Percentiles rank a stretch among this genome's conserved stretches.
These are phyloP conservation scores for Semnopithecus entellus DNA, from an alignment of 2,113 vertebrate genomes.

Conservation along the genomic window DNA sequence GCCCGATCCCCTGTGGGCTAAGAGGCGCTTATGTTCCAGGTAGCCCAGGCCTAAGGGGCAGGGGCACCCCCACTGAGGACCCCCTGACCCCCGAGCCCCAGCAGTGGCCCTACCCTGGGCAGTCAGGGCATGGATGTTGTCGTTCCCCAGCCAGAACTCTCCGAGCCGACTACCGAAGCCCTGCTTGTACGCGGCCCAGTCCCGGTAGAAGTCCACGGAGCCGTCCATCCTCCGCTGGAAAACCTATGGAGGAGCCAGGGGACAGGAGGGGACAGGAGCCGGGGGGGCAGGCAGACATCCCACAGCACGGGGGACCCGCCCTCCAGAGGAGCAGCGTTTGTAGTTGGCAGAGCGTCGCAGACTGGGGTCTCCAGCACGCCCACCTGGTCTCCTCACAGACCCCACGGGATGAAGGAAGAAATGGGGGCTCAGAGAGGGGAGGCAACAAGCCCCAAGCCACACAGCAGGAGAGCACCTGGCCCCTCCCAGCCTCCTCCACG, in stretches of 20 bases:
- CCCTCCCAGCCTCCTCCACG: rapidly evolving
- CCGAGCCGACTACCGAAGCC: slow-evolving; percentile 82
- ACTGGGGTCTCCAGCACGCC: not conserved
- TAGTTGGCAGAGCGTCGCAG: rapidly evolving
- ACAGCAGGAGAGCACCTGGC: too few species aligned
- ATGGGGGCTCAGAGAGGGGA: not conserved
- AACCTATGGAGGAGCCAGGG: slow-evolving; percentile 33
- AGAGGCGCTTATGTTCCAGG: rapidly evolving
- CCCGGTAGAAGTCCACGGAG: slow-evolving; percentile 79
- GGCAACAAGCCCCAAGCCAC: not conserved
- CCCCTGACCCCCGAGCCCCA: rapidly evolving
- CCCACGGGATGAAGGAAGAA: not conserved
- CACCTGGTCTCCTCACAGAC: not conserved
- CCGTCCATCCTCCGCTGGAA: slow-evolving; percentile 77
- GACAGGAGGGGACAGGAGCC: not conserved
- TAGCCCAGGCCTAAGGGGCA: too few species aligned
- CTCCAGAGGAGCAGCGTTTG: rapidly evolving
- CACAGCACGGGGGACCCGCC: rapidly evolving
- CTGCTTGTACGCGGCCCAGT: slow-evolving; percentile 75
- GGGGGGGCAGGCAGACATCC: rapidly evolving
- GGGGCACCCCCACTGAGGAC: too few species aligned
- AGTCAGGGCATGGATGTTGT: slow-evolving; percentile 79
- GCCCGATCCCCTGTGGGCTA: rapidly evolving
- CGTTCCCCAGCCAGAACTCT: slow-evolving; percentile 84
- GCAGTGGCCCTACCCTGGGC: slow-evolving; percentile 43